Evolutionary conservation across 2,888 invertebrate species (phyloP).

Genomic region (Aradus depressus): DNA sequence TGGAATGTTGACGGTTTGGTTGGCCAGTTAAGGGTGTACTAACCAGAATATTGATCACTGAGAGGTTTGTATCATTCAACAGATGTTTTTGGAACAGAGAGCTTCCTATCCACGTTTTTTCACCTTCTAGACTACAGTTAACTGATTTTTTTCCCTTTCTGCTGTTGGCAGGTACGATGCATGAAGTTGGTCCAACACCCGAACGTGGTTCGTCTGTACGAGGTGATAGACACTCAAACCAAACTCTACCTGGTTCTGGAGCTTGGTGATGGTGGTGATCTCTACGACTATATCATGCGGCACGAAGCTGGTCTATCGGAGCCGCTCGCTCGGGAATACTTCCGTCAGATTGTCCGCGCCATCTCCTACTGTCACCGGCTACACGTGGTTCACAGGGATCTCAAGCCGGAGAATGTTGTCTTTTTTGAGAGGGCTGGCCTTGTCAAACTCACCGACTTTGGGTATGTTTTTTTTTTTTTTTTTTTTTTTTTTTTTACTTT

Average conservation of each 20-base stretch:
- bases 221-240: slow-evolving; percentile 98
- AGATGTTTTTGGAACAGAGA: too few relatives aligned
- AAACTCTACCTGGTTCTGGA: slow-evolving; percentile 94
- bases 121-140: too few relatives aligned
- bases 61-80: too few relatives aligned
- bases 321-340: slow-evolving; percentile 73
- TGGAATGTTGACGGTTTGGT: too few relatives aligned
- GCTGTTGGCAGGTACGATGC: slow-evolving; percentile 62
- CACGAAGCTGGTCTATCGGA: slow-evolving; percentile 61
- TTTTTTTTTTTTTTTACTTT: background rate
- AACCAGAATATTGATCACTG: too few relatives aligned
- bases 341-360: slow-evolving; percentile 92
- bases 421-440: slow-evolving; percentile 95
- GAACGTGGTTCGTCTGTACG: slow-evolving; percentile 94
- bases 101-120: too few relatives aligned
- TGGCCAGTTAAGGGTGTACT: too few relatives aligned
- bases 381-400: slow-evolving; percentile 78
- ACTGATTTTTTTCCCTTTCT: background rate
- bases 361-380: slow-evolving; percentile 96
- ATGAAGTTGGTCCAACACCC: slow-evolving; percentile 99
- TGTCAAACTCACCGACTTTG: slow-evolving; percentile 98
- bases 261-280: slow-evolving; percentile 94
- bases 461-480: slow-evolving; percentile 41
- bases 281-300: slow-evolving; percentile 97
- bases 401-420: slow-evolving; percentile 99